These are phyloP conservation scores for Spicauda simplicius DNA, from an alignment of 2,888 invertebrate species.

Conservation along the genomic window DNA sequence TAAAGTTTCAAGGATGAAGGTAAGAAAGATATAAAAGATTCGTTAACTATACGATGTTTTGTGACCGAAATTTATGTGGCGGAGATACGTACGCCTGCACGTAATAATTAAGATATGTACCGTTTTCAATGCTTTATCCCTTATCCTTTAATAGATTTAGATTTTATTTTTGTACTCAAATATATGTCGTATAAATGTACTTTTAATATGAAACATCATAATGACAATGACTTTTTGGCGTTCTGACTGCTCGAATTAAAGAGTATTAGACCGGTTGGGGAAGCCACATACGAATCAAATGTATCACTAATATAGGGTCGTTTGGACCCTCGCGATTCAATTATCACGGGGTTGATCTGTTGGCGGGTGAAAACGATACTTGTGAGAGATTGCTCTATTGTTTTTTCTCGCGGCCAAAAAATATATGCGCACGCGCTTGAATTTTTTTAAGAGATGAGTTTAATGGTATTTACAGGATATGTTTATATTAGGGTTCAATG, in stretches of 20 bases:
- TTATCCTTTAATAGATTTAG: no score
- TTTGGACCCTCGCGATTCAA: conserved; percentile 77
- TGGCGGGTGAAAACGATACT: conserved; percentile 82
- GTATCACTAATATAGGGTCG: conserved; percentile 72
- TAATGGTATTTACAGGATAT: conserved; percentile 26
- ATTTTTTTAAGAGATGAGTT: conserved; percentile 52
- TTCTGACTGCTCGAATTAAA: neutral
- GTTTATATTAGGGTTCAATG: neutral
- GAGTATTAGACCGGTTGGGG: conserved; percentile 53
- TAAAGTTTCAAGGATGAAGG: no score
- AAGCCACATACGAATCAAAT: conserved; percentile 75
- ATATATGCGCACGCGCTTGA: conserved; percentile 62
- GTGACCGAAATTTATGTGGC: no score
- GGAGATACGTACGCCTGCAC: no score
- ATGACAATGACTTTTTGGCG: neutral
- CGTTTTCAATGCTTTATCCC: no score
- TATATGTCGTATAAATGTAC: no score
- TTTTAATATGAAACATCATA: neutral
- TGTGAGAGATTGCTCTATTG: conserved; percentile 84
- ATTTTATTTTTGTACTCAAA: no score
- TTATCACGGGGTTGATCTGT: conserved; percentile 77
- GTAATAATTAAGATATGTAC: no score
- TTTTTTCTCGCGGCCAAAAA: conserved; percentile 85
- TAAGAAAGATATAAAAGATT: no score
- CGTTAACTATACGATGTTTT: no score